These are phyloP conservation scores for Drosophila micromelanica DNA, from an alignment of 1,140 invertebrate genomes.

Conservation along the genomic window DNA sequence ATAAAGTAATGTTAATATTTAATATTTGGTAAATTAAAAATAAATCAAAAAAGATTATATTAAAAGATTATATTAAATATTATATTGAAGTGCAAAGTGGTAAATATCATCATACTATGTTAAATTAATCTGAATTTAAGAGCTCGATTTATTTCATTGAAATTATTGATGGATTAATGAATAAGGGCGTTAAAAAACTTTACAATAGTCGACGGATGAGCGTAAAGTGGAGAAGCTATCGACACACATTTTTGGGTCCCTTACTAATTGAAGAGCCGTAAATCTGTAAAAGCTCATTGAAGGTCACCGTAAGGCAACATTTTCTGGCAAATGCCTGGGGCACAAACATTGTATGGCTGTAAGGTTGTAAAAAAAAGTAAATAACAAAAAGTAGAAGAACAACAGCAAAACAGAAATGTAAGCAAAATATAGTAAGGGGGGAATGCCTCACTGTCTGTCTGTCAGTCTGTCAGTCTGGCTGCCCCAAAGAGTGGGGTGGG, in stretches of 20 bases:
- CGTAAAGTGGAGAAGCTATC: background rate
- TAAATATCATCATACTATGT: no score
- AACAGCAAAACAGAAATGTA: constrained; percentile 16
- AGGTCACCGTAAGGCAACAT: constrained; percentile 16
- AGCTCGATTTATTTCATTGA: no score
- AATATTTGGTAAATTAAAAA: no score
- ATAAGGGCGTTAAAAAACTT: background rate
- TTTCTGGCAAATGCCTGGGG: constrained; percentile 7
- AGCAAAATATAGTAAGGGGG: background rate
- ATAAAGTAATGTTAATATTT: no score
- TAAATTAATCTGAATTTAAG: no score
- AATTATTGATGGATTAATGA: no score
- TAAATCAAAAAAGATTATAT: no score
- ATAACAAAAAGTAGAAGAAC: constrained; percentile 1
- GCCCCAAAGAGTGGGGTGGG: constrained; percentile 1
- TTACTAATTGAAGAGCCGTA: constrained; percentile 18
- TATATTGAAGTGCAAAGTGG: no score
- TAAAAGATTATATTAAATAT: no score
- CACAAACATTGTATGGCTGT: background rate
- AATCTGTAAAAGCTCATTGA: constrained; percentile 19
- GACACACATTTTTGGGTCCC: background rate
- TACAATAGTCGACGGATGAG: background rate
- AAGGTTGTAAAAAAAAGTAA: background rate
- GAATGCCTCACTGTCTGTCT: constrained; percentile 5
- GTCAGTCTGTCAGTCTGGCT: background rate